Evolutionary conservation across 2,888 invertebrate species (phyloP).

Genomic region (Drosophila imparisetae): DNA sequence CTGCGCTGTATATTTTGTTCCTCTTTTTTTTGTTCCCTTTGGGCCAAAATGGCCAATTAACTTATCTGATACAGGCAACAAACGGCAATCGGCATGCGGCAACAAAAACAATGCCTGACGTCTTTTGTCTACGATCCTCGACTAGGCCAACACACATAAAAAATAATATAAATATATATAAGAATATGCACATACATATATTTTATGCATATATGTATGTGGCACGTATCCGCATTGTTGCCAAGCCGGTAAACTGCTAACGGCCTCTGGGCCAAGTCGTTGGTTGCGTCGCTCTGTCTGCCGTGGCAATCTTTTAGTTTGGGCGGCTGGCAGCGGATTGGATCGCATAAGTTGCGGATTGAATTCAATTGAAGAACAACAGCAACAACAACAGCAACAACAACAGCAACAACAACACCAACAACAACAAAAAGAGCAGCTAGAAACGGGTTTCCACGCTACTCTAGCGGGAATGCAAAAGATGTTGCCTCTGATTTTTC

Average conservation of each 20-base stretch:
- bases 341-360: constrained; percentile 8
- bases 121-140: constrained; percentile 60
- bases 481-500: constrained; percentile 26
- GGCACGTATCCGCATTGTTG: constrained; percentile 61
- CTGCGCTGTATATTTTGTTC: not conserved
- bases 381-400: not conserved
- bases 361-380: constrained; percentile 22
- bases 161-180: constrained; percentile 5
- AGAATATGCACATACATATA: not conserved
- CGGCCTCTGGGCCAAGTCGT: constrained; percentile 41
- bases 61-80: constrained; percentile 65
- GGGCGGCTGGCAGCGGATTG: constrained; percentile 9
- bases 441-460: constrained; percentile 33
- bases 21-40: constrained; percentile 58
- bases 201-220: constrained; percentile 2
- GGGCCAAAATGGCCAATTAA: constrained; percentile 75
- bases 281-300: constrained; percentile 52
- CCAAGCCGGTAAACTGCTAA: constrained; percentile 44
- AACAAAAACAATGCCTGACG: constrained; percentile 32
- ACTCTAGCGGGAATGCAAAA: constrained; percentile 6
- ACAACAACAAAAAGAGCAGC: constrained; percentile 24
- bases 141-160: constrained; percentile 29
- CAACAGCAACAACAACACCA: not conserved
- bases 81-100: constrained; percentile 22
- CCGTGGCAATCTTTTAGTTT: constrained; percentile 35